Conservation (phyloP, 2,797 vertebrate species). For the Squalus acanthias region DNA sequence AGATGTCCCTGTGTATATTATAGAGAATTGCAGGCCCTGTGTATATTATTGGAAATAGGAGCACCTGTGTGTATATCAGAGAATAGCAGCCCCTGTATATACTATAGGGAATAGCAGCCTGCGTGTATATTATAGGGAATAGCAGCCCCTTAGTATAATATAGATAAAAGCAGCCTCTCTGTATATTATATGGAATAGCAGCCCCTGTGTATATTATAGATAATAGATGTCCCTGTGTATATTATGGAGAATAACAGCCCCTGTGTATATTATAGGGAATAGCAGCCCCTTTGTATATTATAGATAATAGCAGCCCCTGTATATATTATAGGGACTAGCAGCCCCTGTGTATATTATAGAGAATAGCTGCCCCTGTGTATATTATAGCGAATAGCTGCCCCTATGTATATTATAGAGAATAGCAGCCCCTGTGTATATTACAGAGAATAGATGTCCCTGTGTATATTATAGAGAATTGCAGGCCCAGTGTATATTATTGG, state of each 20-base stretch:
- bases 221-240: background rate
- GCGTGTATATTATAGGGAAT: background rate
- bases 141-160: no score
- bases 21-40: background rate
- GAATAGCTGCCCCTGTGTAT: background rate
- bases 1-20: background rate
- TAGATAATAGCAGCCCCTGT: background rate
- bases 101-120: background rate
- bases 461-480: background rate
- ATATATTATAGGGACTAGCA: no score
- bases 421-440: background rate
- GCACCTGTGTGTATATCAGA: background rate
- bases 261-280: background rate
- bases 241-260: no score
- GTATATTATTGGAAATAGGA: background rate
- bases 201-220: background rate
- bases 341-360: background rate
- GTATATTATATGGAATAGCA: background rate
- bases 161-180: background rate
- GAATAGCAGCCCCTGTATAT: background rate
- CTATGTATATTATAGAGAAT: background rate
- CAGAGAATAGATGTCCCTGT: background rate
- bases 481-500: background rate
- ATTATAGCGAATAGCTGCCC: background rate
- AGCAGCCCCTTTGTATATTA: background rate